Base-by-base conservation (phyloP, 2,888 invertebrate genomes). In the Philhelius pedissequus region DNA sequence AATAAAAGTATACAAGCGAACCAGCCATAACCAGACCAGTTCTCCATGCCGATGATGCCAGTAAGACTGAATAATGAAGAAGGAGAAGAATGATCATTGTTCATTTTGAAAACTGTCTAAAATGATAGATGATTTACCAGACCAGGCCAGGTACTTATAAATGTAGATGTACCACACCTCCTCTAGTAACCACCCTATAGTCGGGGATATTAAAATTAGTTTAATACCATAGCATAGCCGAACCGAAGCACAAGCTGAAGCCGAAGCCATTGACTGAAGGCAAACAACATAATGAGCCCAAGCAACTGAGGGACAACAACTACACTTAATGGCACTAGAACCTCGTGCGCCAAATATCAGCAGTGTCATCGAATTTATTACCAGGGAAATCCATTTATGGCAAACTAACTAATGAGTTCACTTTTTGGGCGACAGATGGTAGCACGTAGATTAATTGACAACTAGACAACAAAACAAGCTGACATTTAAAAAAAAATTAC, bases 381-480 rank as follows among this genome's bases (percentile, higher is more conserved):
- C 52, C 68, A 66, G 70, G 75, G 38, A 75, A 80, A 71, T 68
- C 74, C 84, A 66, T 76, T 81, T 82, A 82, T 66, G 66, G 71
- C 75, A 38, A 71, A 80, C 70, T 62, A 73, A 84, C 80, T 84
- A 84, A 84, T 80, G 84, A 80, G 84, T 84, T 84, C 80, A 76
- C 79, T 76, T 84, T 84, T 84, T 73, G 68, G 71, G 54, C 80
- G 80, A 84, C 84, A 84, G 84, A 84, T 84, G 84, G 84, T 84
- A 76, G 80, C 84, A 80, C 84, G 71, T 75, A 84, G 84, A 84
- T 84, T 80, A 84, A 84, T 84, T 84, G 84, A 80, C 84, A 80
- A 71, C 84, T 80, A 66, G 75, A 80, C 80, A 79, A 76, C 78
- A 56, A 20, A 78, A 83, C 75, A 75, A 75, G 58, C 56, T 71